Evolutionary conservation across 2,888 invertebrate species (phyloP).

Genomic region (Halocaridina rubra): DNA sequence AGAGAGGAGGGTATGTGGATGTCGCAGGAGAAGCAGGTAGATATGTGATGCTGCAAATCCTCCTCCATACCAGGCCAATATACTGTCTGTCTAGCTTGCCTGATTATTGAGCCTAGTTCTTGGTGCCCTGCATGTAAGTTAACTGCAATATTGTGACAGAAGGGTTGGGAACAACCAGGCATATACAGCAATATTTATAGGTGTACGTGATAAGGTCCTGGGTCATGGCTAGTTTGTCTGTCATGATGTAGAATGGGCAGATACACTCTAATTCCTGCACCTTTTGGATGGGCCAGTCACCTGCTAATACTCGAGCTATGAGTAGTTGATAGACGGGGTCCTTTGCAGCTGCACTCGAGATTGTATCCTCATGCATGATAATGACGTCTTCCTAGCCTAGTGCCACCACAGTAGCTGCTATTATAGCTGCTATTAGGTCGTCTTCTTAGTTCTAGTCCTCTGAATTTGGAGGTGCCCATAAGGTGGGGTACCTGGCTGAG

Average conservation of each 20-base stretch:
- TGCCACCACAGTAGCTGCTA: slow-evolving; percentile 1
- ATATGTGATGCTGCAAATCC: too few relatives aligned
- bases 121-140: too few relatives aligned
- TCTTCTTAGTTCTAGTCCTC: background rate
- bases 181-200: background rate
- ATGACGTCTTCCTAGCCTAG: background rate
- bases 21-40: background rate
- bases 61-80: too few relatives aligned
- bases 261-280: background rate
- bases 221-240: background rate
- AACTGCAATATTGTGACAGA: background rate
- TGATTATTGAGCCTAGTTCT: too few relatives aligned
- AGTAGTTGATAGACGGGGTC: too few relatives aligned
- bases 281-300: too few relatives aligned
- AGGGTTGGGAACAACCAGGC: background rate
- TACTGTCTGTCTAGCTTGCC: too few relatives aligned
- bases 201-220: background rate
- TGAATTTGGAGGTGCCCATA: background rate
- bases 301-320: too few relatives aligned
- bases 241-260: background rate
- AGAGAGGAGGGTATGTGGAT: background rate
- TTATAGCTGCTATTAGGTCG: background rate
- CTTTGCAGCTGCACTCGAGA: too few relatives aligned
- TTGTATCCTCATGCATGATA: background rate
- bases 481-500: background rate